A percentile compares a stretch with the other conserved stretches of the same genome.
These are phyloP conservation scores for Helleia helle DNA, from an alignment of 2,888 invertebrate species.

Conservation along the genomic window DNA sequence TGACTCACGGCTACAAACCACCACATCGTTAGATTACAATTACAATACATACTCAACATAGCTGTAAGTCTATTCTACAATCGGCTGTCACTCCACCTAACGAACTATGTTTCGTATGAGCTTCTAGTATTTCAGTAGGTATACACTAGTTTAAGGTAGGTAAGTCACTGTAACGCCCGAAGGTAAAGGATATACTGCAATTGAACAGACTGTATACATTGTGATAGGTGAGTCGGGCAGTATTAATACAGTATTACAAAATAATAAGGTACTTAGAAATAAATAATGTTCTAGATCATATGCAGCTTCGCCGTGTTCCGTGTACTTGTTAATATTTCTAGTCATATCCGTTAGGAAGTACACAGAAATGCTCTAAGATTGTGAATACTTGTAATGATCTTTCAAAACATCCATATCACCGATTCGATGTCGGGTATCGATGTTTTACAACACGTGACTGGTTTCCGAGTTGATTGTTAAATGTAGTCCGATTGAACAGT, in stretches of 20 bases:
- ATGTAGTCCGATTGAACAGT: constrained; percentile 11
- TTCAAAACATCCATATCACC: constrained; percentile 28
- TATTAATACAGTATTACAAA: constrained; percentile 43
- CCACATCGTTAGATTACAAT: constrained; percentile 48
- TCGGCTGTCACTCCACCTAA: constrained; percentile 13
- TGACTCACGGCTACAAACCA: constrained; percentile 79
- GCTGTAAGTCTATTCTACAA: constrained; percentile 8
- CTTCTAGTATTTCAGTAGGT: constrained; percentile 20
- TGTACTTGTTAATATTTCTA: constrained; percentile 34
- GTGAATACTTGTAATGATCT: constrained; percentile 22
- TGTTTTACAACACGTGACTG: constrained; percentile 20
- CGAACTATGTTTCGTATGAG: constrained; percentile 23
- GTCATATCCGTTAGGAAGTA: constrained; percentile 27
- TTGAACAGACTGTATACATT: constrained; percentile 23
- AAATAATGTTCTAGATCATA: constrained; percentile 31
- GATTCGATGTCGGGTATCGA: constrained; percentile 24
- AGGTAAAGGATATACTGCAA: constrained; percentile 18
- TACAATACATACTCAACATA: constrained; percentile 19
- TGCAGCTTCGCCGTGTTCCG: constrained; percentile 33
- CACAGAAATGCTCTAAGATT: constrained; percentile 21
- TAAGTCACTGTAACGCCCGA: constrained; percentile 17
- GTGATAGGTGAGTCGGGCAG: constrained; percentile 34
- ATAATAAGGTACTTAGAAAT: constrained; percentile 17
- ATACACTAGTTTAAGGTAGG: constrained; percentile 16
- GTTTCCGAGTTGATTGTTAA: constrained; percentile 14